Evolutionary conservation across 1,140 invertebrate genomes (phyloP).

Genomic region (Drosophila lacteicornis): DNA sequence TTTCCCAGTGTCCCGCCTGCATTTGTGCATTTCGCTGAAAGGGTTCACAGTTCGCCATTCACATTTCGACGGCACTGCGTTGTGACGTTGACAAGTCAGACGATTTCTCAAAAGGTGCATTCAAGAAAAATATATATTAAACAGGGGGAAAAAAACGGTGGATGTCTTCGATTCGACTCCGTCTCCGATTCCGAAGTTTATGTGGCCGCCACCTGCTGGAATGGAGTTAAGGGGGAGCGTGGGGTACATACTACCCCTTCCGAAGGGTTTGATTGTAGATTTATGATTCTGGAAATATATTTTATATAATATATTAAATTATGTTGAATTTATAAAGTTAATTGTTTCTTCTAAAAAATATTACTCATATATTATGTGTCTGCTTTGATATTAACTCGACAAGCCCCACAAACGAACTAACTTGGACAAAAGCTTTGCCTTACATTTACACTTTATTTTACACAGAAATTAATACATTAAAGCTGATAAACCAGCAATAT

Average conservation of each 20-base stretch:
- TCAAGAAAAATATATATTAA: slow-evolving; percentile 17
- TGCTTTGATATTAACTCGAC: no score
- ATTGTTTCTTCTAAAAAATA: no score
- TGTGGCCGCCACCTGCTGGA: slow-evolving; percentile 3
- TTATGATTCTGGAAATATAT: neutral
- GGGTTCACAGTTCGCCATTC: slow-evolving; percentile 31
- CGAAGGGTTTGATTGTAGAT: neutral
- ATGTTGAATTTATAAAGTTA: no score
- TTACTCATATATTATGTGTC: no score
- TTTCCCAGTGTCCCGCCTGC: slow-evolving; percentile 9
- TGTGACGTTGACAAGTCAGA: slow-evolving; percentile 73
- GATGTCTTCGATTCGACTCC: neutral
- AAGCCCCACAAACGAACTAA: no score
- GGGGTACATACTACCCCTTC: neutral
- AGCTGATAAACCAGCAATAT: neutral
- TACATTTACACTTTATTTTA: no score
- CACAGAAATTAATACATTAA: neutral
- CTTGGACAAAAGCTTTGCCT: no score
- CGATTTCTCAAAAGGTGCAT: slow-evolving; percentile 59
- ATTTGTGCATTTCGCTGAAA: slow-evolving; percentile 27
- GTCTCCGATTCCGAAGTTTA: neutral
- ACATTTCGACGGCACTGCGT: slow-evolving; percentile 17
- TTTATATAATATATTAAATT: no score
- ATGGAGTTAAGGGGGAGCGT: neutral
- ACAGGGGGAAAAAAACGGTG: slow-evolving; percentile 7